Base-by-base conservation (phyloP, 1,140 invertebrate species). In the Eriosoma lanigerum region DNA sequence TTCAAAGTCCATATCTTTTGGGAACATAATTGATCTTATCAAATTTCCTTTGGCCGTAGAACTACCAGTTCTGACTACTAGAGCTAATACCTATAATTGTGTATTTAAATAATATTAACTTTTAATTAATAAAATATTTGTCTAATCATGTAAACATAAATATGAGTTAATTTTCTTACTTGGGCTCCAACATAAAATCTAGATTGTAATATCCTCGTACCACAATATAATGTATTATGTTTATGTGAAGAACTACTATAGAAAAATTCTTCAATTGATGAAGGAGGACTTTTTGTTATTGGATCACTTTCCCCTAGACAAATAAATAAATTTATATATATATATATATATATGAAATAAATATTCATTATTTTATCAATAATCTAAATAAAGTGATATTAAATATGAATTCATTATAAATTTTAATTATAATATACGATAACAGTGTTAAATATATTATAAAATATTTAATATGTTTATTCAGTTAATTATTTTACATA, bases 151-250 rank as follows among this genome's bases (percentile, higher is more conserved):
- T 12, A 62, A 62, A 32, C 32, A n/a, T 0, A 32, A 29, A 13
- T 66, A 6, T 15, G 13, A 80, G 89, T 86, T 58, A 84, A 89
- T 82, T 83, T 87, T 58, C 84, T 88, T 24, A 82, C 85, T 19
- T 88, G 84, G 87, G 93, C 91, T 83, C 91, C 92, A 66, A 91
- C 92, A 85, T 94, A 96, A 85, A 94, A 97, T 82, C 97, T 89
- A 0, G 96, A 98, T 87, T 99, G 98, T 82, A 99, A 94, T 17
- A 99, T 91, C 83, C 92, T 90, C 0, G 98, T 99, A 0, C 98
- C 98, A 86, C 94, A 96, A 85, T 94, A 99, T 3, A 97, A 86
- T 1, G 93, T 93, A 84, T 96, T 92, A 76, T 92, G 87, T 81
- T 91, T 90, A 85, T 96, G 93, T 38, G 86, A 2, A 91, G 82